Evolutionary conservation across 2,797 vertebrate species (phyloP).

Genomic region (Mallotus villosus): DNA sequence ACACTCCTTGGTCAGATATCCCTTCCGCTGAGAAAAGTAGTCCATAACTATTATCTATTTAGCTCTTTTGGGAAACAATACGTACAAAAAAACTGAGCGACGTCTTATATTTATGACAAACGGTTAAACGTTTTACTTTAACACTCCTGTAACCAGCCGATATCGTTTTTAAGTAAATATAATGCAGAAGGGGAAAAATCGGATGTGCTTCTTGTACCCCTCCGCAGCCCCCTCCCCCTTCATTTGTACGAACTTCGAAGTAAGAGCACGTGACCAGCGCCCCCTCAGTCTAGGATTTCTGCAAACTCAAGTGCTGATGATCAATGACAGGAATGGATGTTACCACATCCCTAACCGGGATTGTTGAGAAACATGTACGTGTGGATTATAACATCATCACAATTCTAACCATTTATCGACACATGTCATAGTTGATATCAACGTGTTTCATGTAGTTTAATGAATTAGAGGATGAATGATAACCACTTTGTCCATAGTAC

Average conservation of each 20-base stretch:
- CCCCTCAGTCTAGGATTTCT: conserved; percentile 47
- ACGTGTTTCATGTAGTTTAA: too few species aligned
- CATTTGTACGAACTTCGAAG: conserved; percentile 63
- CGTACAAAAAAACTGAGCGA: background rate
- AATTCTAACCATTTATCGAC: too few species aligned
- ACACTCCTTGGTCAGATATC: conserved; percentile 47
- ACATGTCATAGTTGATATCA: too few species aligned
- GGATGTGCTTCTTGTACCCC: conserved; percentile 58
- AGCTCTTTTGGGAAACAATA: conserved; percentile 5
- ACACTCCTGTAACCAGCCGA: background rate
- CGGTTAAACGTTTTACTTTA: conserved; percentile 7
- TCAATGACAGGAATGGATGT: conserved; percentile 3
- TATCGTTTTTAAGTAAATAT: conserved; percentile 35
- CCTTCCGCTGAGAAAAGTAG: conserved; percentile 77
- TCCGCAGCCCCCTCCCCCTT: conserved; percentile 65
- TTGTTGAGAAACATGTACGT: background rate
- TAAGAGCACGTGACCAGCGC: conserved; percentile 57
- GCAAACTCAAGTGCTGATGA: conserved; percentile 32
- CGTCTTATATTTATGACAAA: background rate
- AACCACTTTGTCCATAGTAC: too few species aligned
- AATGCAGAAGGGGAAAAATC: conserved; percentile 28
- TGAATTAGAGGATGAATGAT: too few species aligned
- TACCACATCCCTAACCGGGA: background rate
- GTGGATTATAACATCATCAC: background rate
- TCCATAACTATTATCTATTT: conserved; percentile 46